A percentile compares a stretch with the other conserved stretches of the same genome.
These are phyloP conservation scores for Lampropteryx suffumata DNA, from an alignment of 2,888 invertebrate genomes.

Conservation along the genomic window DNA sequence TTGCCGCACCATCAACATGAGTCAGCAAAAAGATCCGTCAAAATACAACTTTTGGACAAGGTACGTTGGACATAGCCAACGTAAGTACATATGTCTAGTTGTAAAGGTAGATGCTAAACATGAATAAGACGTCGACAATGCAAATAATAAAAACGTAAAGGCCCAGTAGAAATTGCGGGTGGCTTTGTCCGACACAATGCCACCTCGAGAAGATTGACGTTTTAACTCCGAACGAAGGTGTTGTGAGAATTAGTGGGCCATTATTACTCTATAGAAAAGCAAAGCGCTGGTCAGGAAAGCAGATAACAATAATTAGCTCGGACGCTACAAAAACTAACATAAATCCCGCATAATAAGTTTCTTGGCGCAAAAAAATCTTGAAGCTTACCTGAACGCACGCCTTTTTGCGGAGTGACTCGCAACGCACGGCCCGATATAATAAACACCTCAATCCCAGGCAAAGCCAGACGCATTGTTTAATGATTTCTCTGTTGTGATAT, in stretches of 20 bases:
- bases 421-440: conserved; percentile 72
- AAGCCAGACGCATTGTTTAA: conserved; percentile 79
- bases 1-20: conserved; percentile 50
- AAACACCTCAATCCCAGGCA: conserved; percentile 82
- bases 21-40: conserved; percentile 12
- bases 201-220: conserved; percentile 65
- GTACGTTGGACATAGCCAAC: neutral
- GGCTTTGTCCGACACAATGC: conserved; percentile 75
- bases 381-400: conserved; percentile 70
- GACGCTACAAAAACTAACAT: conserved; percentile 80
- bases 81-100: conserved; percentile 14
- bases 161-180: conserved; percentile 75
- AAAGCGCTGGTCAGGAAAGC: conserved; percentile 70
- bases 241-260: conserved; percentile 80
- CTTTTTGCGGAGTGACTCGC: conserved; percentile 72
- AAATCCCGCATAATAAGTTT: conserved; percentile 81
- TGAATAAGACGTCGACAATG: conserved; percentile 74
- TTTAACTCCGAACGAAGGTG: conserved; percentile 74
- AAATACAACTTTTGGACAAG: neutral
- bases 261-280: conserved; percentile 70
- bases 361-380: conserved; percentile 66
- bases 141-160: conserved; percentile 73
- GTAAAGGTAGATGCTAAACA: conserved; percentile 43
- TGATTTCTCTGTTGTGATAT: conserved; percentile 80
- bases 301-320: conserved; percentile 82